phyloP scores from a whole-genome alignment of 2,797 vertebrate genomes.

The Notoglanidium macrostoma region DNA sequence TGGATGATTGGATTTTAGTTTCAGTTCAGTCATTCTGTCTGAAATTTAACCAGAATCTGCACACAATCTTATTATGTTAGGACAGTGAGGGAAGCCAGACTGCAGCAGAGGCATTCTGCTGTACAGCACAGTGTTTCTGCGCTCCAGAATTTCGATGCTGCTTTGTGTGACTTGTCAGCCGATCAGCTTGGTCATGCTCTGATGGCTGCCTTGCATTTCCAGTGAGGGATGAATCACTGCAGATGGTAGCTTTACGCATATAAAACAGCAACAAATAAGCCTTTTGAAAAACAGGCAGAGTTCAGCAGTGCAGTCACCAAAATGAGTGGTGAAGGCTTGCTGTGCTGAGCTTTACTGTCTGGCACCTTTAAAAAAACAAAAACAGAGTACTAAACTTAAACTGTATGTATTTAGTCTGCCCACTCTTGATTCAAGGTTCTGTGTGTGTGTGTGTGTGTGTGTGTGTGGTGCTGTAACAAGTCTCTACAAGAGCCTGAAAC shows the following conservation, averaged over 20 bases:
- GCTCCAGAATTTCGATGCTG: constrained; percentile 2
- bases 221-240: constrained; percentile 21
- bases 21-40: background rate
- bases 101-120: background rate
- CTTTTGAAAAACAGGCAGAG: background rate
- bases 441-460: background rate
- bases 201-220: background rate
- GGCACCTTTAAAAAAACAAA: background rate
- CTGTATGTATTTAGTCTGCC: background rate
- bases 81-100: constrained; percentile 12
- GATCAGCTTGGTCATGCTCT: constrained; percentile 15
- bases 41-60: background rate
- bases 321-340: background rate
- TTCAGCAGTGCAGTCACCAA: background rate
- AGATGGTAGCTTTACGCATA: constrained; percentile 1
- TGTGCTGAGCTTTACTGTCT: constrained; percentile 5
- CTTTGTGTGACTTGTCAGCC: constrained; percentile 29
- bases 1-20: background rate
- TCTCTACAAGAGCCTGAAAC: background rate
- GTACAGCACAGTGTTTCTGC: background rate
- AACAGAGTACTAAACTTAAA: background rate
- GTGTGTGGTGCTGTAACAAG: background rate
- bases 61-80: background rate
- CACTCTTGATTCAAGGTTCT: background rate
- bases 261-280: background rate